These are phyloP conservation scores for Rhynchonema sp. DNA, from an alignment of 2,888 invertebrate genomes.

Conservation along the genomic window DNA sequence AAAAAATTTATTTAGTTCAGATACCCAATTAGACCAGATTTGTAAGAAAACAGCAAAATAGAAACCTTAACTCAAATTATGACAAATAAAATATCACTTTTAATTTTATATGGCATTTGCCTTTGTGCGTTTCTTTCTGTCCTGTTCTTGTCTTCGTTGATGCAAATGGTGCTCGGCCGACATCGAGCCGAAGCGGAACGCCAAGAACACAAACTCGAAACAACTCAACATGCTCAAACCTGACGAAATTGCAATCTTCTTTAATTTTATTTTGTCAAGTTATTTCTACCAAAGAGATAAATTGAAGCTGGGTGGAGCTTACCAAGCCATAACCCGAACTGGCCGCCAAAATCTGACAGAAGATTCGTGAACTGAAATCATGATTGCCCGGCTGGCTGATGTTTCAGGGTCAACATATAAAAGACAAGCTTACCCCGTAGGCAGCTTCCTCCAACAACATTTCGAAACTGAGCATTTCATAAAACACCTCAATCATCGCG, in stretches of 20 bases:
- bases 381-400: background rate
- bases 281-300: no score
- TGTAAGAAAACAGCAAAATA: no score
- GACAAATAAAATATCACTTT: no score
- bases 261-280: no score
- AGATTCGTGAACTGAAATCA: background rate
- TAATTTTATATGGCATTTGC: no score
- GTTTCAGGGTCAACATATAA: background rate
- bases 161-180: background rate
- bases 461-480: constrained; percentile 5
- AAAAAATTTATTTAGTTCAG: no score
- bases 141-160: background rate
- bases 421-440: constrained; percentile 3
- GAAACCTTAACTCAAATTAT: no score
- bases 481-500: constrained; percentile 6
- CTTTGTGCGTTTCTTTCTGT: no score
- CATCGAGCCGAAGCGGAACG: background rate
- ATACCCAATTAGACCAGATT: no score
- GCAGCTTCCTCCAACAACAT: constrained; percentile 3
- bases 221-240: background rate
- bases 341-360: constrained; percentile 2
- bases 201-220: background rate
- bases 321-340: constrained; percentile 1
- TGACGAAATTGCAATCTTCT: background rate
- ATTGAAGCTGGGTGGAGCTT: background rate